Base-by-base conservation (phyloP, 2,113 vertebrate species). In the Anseranas semipalmata region DNA sequence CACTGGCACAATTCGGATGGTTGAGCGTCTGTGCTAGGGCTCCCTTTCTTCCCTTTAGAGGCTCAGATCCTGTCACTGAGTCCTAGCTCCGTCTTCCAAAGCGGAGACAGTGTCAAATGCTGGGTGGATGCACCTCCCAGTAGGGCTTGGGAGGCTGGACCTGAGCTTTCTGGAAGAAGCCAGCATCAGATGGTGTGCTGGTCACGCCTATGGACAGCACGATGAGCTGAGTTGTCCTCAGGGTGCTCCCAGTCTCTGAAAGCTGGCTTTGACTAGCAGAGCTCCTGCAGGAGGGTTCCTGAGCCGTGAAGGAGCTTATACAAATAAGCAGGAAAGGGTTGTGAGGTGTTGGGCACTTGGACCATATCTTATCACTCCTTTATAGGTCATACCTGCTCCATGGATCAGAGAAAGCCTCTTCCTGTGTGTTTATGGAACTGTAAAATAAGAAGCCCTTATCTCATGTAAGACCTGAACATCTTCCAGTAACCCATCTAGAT, bases 191-290 rank as follows among this genome's bases (percentile, higher is more conserved):
- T 10, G 20, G 17, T 25, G 27, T 56, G 22, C 18, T 71, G 52
- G 39, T n/a, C 0, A 0, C 37, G 22, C 19, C 43, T 41, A 11
- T 55, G 78, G 58, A 28, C 27, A 48, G 33, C 30, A 48, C 0
- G 2, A n/a, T 28, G 35, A 66, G 5, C 35, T 0, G 0, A 14
- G 24, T 48, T 3, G 10, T 28, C 35, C 43, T 84, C 15, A 15
- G 24, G 56, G 18, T 82, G 20, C 18, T 91, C 19, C 11, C 12
- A 6, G 9, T 33, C 43, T 41, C 27, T 50, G 48, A n/a, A 60
- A 70, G 30, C 8, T 35, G 18, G 15, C 14, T 32, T 78, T 52
- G 21, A 14, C 10, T 56, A 33, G 18, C 52, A 35, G 5, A 76
- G 6, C 37, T 52, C 15, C 43, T 46, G 39, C 63, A 59, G 63